Conservation (phyloP, 1,140 invertebrate genomes). For the Zaprionus tsacasi region DNA sequence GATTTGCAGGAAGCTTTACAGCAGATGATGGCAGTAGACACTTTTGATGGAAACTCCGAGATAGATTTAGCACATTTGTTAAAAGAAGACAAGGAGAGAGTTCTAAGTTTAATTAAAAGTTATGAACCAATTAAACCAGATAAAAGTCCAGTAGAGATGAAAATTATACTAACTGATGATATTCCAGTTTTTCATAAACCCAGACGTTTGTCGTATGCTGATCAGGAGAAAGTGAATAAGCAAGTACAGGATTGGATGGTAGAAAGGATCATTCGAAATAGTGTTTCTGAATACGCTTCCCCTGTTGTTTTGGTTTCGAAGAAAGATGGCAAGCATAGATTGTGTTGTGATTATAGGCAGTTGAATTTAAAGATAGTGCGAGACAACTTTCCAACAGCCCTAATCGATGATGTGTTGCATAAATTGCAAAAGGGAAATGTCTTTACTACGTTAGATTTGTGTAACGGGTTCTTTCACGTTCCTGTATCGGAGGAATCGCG, state of each 20-base stretch:
- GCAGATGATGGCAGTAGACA: too few relatives aligned
- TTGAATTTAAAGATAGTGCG: neutral
- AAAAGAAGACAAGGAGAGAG: too few relatives aligned
- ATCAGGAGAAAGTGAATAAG: conserved; percentile 16
- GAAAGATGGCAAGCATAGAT: neutral
- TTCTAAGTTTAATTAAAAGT: too few relatives aligned
- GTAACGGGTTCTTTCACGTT: conserved; percentile 81
- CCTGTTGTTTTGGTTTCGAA: conserved; percentile 2
- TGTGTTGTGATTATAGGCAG: conserved; percentile 4
- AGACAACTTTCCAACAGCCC: neutral
- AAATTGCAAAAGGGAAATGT: conserved; percentile 50
- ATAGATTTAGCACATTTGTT: too few relatives aligned
- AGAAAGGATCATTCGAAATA: conserved; percentile 18
- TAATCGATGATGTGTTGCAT: neutral
- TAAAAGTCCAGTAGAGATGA: conserved; percentile 19
- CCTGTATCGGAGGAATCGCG: conserved; percentile 60
- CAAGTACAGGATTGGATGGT: conserved; percentile 51
- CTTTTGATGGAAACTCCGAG: too few relatives aligned
- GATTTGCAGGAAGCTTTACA: too few relatives aligned
- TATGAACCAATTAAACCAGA: too few relatives aligned
- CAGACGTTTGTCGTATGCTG: conserved; percentile 45
- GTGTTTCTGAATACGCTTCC: neutral
- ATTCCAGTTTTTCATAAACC: conserved; percentile 64
- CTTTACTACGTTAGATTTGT: conserved; percentile 85
- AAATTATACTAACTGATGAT: conserved; percentile 48